A percentile compares a stretch with the other conserved stretches of the same genome.
Conservation (phyloP, 1,140 invertebrate species). For the Ceratina australensis region DNA sequence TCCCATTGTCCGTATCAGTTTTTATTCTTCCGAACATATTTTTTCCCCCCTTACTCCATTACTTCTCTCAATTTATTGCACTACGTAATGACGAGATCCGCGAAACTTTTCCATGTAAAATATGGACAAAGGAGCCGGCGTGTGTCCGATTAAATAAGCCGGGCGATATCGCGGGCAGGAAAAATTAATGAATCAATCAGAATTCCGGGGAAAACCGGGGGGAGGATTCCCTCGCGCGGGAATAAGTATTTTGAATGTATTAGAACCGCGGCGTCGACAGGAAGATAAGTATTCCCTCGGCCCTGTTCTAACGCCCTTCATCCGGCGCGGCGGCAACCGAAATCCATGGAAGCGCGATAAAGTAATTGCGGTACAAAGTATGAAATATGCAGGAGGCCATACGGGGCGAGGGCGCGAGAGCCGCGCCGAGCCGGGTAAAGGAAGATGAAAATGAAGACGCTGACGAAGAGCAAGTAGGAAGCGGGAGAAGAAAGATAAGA, state of each 20-base stretch:
- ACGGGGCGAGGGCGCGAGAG: slow-evolving; percentile 32
- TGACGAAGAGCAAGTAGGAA: slow-evolving; percentile 35
- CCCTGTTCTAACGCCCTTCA: slow-evolving; percentile 36
- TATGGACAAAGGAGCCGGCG: background rate
- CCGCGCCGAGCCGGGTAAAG: slow-evolving; percentile 20
- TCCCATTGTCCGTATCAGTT: too few relatives aligned
- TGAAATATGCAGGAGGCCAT: slow-evolving; percentile 70
- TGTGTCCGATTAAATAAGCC: background rate
- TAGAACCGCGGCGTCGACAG: slow-evolving; percentile 46
- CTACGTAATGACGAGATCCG: background rate
- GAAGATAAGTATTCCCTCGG: slow-evolving; percentile 58
- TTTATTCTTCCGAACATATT: too few relatives aligned
- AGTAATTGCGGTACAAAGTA: slow-evolving; percentile 68
- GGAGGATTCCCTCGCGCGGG: slow-evolving; percentile 8
- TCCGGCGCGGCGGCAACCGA: slow-evolving; percentile 31
- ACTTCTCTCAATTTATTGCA: background rate
- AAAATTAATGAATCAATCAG: slow-evolving; percentile 18
- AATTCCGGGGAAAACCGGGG: background rate
- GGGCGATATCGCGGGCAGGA: background rate
- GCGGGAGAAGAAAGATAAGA: slow-evolving; percentile 34
- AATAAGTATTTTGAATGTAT: slow-evolving; percentile 51
- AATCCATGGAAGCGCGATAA: slow-evolving; percentile 66
- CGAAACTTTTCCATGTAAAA: too few relatives aligned
- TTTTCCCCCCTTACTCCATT: too few relatives aligned
- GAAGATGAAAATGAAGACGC: slow-evolving; percentile 45